Evolutionary conservation across 1,140 invertebrate species (phyloP).

Genomic region (Ceratina australensis): DNA sequence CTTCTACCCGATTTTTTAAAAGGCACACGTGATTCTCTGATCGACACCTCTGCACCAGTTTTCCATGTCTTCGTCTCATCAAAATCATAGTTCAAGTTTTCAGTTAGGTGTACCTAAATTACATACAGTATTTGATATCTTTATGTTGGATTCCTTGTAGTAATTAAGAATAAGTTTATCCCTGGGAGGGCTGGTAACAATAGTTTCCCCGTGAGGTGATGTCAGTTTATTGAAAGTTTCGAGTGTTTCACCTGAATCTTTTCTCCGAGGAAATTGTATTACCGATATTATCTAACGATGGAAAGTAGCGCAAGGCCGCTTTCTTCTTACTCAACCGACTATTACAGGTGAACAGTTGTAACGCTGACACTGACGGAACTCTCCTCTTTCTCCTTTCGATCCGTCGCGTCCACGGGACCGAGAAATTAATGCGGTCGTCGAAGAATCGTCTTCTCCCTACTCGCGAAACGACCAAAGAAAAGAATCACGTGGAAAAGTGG

Average conservation of each 20-base stretch:
- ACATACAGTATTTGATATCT: too few species aligned
- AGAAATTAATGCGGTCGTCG: conserved; percentile 61
- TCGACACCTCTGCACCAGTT: too few species aligned
- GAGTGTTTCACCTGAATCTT: too few species aligned
- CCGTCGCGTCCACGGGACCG: conserved; percentile 55
- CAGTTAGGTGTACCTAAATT: too few species aligned
- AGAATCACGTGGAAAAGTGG: conserved; percentile 52
- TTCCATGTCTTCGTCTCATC: too few species aligned
- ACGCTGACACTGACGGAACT: conserved; percentile 29
- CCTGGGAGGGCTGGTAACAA: too few species aligned
- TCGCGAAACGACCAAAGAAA: neutral
- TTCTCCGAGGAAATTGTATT: conserved; percentile 67
- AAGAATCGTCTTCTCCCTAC: conserved; percentile 44
- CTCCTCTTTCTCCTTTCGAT: conserved; percentile 61
- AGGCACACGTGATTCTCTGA: neutral
- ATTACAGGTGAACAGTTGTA: conserved; percentile 63
- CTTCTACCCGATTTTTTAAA: conserved; percentile 36
- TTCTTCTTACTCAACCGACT: conserved; percentile 74
- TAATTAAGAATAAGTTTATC: too few species aligned
- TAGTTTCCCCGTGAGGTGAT: too few species aligned
- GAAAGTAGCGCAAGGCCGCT: conserved; percentile 74
- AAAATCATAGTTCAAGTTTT: too few species aligned
- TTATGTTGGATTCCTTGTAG: too few species aligned
- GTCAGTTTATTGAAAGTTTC: too few species aligned
- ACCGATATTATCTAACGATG: conserved; percentile 73